Base-by-base conservation (phyloP, 1,140 invertebrate genomes). In the Bradynema listronoti region DNA sequence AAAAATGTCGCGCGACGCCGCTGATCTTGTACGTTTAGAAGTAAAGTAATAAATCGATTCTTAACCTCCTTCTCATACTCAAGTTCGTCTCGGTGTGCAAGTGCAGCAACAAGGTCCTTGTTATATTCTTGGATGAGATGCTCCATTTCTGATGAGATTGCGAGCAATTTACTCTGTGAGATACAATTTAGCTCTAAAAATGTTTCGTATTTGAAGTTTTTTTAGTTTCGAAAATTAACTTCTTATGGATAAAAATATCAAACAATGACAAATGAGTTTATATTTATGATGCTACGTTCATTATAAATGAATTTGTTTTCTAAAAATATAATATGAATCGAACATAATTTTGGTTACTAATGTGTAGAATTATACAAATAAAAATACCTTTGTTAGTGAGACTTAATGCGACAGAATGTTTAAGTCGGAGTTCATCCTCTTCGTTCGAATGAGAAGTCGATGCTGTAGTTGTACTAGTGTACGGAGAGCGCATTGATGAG, bases 11-110 rank as follows among this genome's bases (percentile, higher is more conserved):
- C n/a, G n/a, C n/a, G n/a, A n/a, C 91, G 81, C 57, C 91, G 83
- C 78, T 90, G 89, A 80, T 93, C 94, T 82, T 98, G 93, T 43
- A 99, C 90, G 33, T 88, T 89, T 41, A 97, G 83, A 57, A 98
- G 83, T 58, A 97, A 81, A 0, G 93, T 96, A 69, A 99, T 98
- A 81, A 99, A 99, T 55, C 90, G 91, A 80, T 98, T 98, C 80
- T 97, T 97, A 70, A 96, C 80, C 81, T 98, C 94, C 80, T 98
- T 98, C 78, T 98, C 93, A 80, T 90, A 98, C 79, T 98, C 93
- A 36, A 82, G 66, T 79, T 99, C 94, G 79, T 99, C 94, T 45
- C 93, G 83, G 11, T 92, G 83, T 2, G 93, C 81, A 33, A 82
- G 71, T 60, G 82, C 81, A 29, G 73, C 66, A 7, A 78, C 73